phyloP scores from a whole-genome alignment of 2,888 invertebrate species.

The Oeneis ivallda region DNA sequence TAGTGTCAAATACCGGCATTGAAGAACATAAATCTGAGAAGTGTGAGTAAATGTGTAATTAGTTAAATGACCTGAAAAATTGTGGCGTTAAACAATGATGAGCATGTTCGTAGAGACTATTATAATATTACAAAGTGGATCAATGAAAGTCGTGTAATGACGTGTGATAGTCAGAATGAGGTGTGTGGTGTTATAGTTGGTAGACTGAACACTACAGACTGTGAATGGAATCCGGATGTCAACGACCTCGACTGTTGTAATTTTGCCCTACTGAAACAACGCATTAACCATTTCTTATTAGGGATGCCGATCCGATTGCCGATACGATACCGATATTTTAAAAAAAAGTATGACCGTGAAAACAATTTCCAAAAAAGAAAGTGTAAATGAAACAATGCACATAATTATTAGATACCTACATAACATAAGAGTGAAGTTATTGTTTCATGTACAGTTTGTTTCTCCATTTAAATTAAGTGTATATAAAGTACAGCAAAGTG shows the following conservation, averaged over 20 bases:
- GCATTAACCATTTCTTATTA: conserved; percentile 18
- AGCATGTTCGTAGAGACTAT: conserved; percentile 9
- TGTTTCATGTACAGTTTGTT: too few species aligned
- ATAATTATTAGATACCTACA: too few species aligned
- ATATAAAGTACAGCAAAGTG: too few species aligned
- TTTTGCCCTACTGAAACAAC: conserved; percentile 26
- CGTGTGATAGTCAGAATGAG: conserved; percentile 16
- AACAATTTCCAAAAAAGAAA: too few species aligned
- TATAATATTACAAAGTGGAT: conserved; percentile 26
- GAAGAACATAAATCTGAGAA: not conserved
- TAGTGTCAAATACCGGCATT: not conserved
- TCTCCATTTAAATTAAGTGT: too few species aligned
- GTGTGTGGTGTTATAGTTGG: conserved; percentile 6
- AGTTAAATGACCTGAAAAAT: conserved; percentile 23
- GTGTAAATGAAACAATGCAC: too few species aligned
- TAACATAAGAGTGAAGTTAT: too few species aligned
- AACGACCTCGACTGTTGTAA: conserved; percentile 36
- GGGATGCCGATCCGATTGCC: not conserved
- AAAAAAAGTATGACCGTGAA: too few species aligned
- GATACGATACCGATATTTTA: too few species aligned
- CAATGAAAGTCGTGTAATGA: conserved; percentile 32
- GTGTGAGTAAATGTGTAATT: conserved; percentile 4
- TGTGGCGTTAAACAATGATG: conserved; percentile 15
- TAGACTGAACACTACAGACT: conserved; percentile 8
- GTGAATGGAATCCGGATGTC: conserved; percentile 26